Percentiles rank a stretch among this genome's conserved stretches.
phyloP scores from a whole-genome alignment of 2,113 vertebrate species.

The Alosa alosa region DNA sequence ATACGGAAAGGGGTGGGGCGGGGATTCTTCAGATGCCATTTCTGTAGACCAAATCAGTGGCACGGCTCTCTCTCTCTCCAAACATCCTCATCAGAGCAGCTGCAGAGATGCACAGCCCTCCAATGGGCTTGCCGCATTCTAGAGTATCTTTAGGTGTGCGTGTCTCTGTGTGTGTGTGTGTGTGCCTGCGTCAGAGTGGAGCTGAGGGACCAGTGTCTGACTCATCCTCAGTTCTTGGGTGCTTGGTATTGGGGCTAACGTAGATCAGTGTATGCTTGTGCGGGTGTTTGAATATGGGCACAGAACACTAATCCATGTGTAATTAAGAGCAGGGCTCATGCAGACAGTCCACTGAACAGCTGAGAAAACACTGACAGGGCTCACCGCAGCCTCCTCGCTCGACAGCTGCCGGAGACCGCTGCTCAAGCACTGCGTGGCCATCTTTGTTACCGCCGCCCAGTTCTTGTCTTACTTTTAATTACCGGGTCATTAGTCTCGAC shows the following conservation, averaged over 20 bases:
- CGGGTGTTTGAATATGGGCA: not conserved
- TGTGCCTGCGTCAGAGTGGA: conserved; percentile 69
- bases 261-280: conserved; percentile 41
- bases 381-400: not conserved
- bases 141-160: conserved; percentile 20
- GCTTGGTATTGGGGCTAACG: conserved; percentile 53
- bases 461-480: conserved; percentile 35
- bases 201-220: conserved; percentile 65
- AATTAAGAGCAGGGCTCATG: conserved; percentile 21
- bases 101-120: conserved; percentile 27
- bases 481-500: conserved; percentile 29
- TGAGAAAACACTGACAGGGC: not conserved
- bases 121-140: conserved; percentile 41
- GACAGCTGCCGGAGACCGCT: not conserved
- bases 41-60: conserved; percentile 23
- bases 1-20: not conserved
- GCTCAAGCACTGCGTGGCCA: not conserved
- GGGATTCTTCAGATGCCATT: conserved; percentile 32
- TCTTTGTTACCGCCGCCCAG: not conserved
- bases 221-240: conserved; percentile 62
- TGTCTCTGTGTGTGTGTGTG: conserved; percentile 45
- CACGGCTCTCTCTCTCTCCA: not conserved
- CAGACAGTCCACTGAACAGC: not conserved
- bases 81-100: conserved; percentile 21
- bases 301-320: conserved; percentile 15